Base-by-base conservation (phyloP, 2,888 invertebrate genomes). In the Tachina fera region DNA sequence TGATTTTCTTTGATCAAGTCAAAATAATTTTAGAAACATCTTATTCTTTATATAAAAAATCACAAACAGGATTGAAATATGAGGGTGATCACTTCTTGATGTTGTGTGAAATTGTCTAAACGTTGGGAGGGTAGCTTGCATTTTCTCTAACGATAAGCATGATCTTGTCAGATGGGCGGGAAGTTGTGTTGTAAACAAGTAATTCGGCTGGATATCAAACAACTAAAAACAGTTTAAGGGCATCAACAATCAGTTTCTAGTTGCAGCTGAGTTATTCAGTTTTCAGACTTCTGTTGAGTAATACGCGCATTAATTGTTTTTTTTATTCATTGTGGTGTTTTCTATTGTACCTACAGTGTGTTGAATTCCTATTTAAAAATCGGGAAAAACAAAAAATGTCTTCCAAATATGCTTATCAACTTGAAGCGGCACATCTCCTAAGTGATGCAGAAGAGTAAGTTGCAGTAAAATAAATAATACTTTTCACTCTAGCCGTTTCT, bases 331-430 rank as follows among this genome's bases (percentile, higher is more conserved):
- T 13, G 13, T 43, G 4, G 47, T 53, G 43, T 49, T 61, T 74
- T 49, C 49, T 51, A 11, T 63, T 61, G 61, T 43, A 31, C 6
- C 31, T 31, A 22, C 11, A 16, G 6, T 5, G 16, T 67, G 31
- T 31, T 67, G 2, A 14, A 31, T 39, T 3, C 6, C 3, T 22
- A 5, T 22, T 49, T 47, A 2, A 31, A 63, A 47, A 13, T 6
- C 4, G 3, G 13, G 58, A 51, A 41, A 53, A 31, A 1, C 2
- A 63, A 63, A 47, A 1, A 11, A 89, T 91, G 91, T 83, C 87
- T 70, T 90, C 89, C 1, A 91, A 91, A 85, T 90, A 89, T 83
- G 79, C 88, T 5, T 90, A 91, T 83, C 91, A 90, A 78, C 68
- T 88, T 43, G 88, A 89, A 70, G 72, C 31, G 31, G 31, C 84